Base-by-base conservation (phyloP, 2,888 invertebrate genomes). In the Epicampocera succincta region DNA sequence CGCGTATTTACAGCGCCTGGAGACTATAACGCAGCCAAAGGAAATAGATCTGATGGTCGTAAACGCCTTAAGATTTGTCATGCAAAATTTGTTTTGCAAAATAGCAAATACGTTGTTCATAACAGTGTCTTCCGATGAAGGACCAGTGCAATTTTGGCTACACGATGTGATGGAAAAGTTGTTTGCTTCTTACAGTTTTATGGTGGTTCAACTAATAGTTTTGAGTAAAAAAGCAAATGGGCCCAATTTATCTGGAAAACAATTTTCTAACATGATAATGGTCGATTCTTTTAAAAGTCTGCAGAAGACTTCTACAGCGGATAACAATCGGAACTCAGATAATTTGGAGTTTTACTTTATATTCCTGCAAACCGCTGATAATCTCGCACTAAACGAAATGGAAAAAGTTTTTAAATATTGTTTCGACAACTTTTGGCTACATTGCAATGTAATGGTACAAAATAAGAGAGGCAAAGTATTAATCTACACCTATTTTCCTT, bases 401-500 rank as follows among this genome's bases (percentile, higher is more conserved):
- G 87, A 89, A 15, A 78, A 63, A n/a, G 87, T 89, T 46, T 85
- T 87, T 0, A 84, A 83, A 17, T 89, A 89, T 40, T 89, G 89
- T 74, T 89, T 88, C 86, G 82, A 78, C 9, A 79, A 88, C 52
- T 86, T 87, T 54, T 84, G 88, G 33, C 88, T 89, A 66, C 86
- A 89, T 61, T 89, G 89, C 79, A 88, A 86, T 52, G 50, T 89
- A 4, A 88, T 87, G 72, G 83, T 87, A 21, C 89, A 89, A 71
- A 85, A 83, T 25, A 83, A 86, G 0, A 68, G 73, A 0, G 89
- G 87, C 0, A 86, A 88, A 4, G 84, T 89, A 6, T 71, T 85
- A 6, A 48, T 89, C 9, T 89, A 87, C 38, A 88, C 88, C 0
- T 89, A 89, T 63, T 85, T 83, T 33, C 89, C 89, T 0, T 88